Conservation (phyloP, 1,140 invertebrate genomes). For the Caenorhabditis tropicalis region DNA sequence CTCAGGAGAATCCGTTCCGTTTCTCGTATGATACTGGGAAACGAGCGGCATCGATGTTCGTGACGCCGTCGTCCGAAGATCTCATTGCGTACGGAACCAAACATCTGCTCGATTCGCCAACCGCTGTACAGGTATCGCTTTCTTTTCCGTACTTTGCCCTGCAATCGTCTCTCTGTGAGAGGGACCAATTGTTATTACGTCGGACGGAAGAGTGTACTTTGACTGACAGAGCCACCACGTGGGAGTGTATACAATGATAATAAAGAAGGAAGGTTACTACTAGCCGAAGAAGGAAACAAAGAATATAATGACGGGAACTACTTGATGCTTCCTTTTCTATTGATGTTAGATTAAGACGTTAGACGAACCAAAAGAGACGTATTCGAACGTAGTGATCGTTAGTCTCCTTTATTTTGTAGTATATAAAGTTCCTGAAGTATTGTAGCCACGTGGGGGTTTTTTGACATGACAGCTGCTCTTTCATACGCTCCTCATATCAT, state of each 20-base stretch:
- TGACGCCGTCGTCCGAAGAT: conserved; percentile 37
- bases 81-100: conserved; percentile 33
- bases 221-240: conserved; percentile 39
- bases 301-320: background rate
- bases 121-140: conserved; percentile 33
- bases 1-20: conserved; percentile 44
- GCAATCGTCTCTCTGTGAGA: conserved; percentile 12
- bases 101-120: conserved; percentile 40
- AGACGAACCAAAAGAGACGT: conserved; percentile 12
- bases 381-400: background rate
- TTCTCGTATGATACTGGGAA: conserved; percentile 41
- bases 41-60: conserved; percentile 40
- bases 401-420: background rate
- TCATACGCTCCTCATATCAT: background rate
- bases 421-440: background rate
- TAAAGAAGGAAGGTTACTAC: background rate
- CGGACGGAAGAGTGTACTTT: conserved; percentile 16
- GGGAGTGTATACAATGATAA: background rate
- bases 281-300: background rate
- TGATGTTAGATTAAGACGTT: conserved; percentile 19
- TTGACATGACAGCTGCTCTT: background rate
- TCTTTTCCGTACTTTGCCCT: conserved; percentile 34
- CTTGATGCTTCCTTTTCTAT: background rate
- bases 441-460: conserved; percentile 21
- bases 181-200: conserved; percentile 46